Percentiles rank a stretch among this genome's conserved stretches.
These are phyloP conservation scores for Dicentrarchus labrax DNA, from an alignment of 2,113 vertebrate species.

Conservation along the genomic window DNA sequence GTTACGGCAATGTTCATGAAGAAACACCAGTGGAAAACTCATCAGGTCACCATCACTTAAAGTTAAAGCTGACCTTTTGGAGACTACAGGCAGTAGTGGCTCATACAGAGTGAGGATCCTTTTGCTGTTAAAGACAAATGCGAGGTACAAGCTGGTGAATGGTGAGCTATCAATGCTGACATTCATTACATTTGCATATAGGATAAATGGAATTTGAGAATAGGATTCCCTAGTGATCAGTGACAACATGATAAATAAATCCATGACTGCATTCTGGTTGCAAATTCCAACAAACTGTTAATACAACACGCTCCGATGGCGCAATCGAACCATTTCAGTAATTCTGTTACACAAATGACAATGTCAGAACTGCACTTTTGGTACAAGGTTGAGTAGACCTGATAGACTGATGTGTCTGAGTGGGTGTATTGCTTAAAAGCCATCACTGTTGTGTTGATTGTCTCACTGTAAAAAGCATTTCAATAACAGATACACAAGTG, in stretches of 20 bases:
- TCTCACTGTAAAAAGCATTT: too few species aligned
- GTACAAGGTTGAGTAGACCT: background rate
- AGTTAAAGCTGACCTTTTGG: constrained; percentile 11
- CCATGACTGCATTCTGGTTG: background rate
- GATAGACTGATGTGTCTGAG: background rate
- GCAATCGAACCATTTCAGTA: background rate
- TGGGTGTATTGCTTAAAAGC: background rate
- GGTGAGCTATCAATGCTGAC: too few species aligned
- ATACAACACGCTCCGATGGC: background rate
- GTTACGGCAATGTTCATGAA: background rate
- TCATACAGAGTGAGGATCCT: background rate
- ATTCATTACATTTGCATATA: too few species aligned
- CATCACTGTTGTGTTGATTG: constrained; percentile 2
- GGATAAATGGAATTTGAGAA: background rate
- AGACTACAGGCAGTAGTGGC: background rate
- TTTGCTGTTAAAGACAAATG: background rate
- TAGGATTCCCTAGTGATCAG: background rate
- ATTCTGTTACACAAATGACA: background rate
- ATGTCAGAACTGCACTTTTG: background rate
- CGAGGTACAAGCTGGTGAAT: too few species aligned
- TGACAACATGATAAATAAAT: background rate
- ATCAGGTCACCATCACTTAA: constrained; percentile 8
- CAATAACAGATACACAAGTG: too few species aligned
- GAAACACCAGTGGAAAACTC: constrained; percentile 26
- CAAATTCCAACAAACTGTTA: background rate